Conservation (phyloP, 2,797 vertebrate genomes). For the Novumbra hubbsi region DNA sequence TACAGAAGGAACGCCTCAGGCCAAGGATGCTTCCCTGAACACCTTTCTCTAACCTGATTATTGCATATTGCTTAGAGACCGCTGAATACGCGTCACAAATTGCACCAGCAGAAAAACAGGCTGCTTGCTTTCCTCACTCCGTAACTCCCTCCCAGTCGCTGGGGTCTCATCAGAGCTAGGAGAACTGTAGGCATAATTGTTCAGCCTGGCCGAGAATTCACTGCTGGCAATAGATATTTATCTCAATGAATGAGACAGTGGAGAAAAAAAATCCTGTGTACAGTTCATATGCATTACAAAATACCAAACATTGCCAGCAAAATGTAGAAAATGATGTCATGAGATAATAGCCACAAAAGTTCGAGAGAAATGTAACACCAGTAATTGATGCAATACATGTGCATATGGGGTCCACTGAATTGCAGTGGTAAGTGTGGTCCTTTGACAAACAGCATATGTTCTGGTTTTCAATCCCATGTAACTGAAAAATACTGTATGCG, state of each 20-base stretch:
- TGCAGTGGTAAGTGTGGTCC: too few relatives aligned
- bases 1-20: conserved; percentile 53
- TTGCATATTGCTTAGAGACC: conserved; percentile 69
- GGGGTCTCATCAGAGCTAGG: conserved; percentile 38
- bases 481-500: too few relatives aligned
- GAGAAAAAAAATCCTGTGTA: conserved; percentile 24
- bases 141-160: conserved; percentile 35
- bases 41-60: conserved; percentile 74
- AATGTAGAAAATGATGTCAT: neutral
- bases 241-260: conserved; percentile 28
- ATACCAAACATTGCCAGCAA: neutral
- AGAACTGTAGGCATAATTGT: conserved; percentile 45
- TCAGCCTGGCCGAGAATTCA: conserved; percentile 14
- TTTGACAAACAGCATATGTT: too few relatives aligned
- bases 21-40: conserved; percentile 52
- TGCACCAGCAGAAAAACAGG: conserved; percentile 56
- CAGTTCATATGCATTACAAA: neutral
- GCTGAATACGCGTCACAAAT: conserved; percentile 58
- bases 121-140: conserved; percentile 29
- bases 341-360: neutral
- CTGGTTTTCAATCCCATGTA: too few relatives aligned
- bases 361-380: neutral
- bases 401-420: neutral
- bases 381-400: neutral
- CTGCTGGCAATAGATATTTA: conserved; percentile 16